These are phyloP conservation scores for Acanthosepion lycidas DNA, from an alignment of 2,888 invertebrate genomes.

Conservation along the genomic window DNA sequence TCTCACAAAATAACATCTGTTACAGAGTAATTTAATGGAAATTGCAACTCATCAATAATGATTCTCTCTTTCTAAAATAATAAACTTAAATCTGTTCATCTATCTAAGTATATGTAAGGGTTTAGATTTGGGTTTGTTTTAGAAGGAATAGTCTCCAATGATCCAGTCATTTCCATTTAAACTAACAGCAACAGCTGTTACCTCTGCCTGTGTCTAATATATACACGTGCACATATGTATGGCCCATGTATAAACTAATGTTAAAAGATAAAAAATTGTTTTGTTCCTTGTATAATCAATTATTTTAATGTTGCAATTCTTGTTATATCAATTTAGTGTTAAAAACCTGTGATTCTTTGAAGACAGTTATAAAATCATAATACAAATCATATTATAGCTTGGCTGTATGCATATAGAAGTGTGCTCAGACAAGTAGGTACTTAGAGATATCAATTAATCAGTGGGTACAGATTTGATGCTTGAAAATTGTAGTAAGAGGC, in stretches of 20 bases:
- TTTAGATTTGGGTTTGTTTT: background rate
- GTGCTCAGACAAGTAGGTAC: background rate
- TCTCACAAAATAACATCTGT: background rate
- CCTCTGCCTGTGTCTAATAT: background rate
- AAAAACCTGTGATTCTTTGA: background rate
- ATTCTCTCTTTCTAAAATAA: background rate
- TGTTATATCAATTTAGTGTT: slow-evolving; percentile 20
- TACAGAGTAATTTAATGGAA: background rate
- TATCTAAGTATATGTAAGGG: background rate
- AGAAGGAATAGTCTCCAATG: background rate
- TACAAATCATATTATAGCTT: background rate
- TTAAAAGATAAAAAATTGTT: too few relatives aligned
- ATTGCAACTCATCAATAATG: background rate
- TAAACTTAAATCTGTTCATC: too few relatives aligned
- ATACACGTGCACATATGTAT: background rate
- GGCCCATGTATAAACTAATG: background rate
- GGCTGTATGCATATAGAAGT: background rate
- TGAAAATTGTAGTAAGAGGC: background rate
- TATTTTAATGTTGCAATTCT: slow-evolving; percentile 5
- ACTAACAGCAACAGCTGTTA: background rate
- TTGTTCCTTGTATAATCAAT: slow-evolving; percentile 12
- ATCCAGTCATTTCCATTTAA: background rate
- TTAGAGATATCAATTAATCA: background rate
- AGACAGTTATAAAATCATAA: background rate
- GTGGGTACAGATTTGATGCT: background rate